Evolutionary conservation across 2,888 invertebrate species (phyloP).

Genomic region (Vannuccia rotundouncinata): DNA sequence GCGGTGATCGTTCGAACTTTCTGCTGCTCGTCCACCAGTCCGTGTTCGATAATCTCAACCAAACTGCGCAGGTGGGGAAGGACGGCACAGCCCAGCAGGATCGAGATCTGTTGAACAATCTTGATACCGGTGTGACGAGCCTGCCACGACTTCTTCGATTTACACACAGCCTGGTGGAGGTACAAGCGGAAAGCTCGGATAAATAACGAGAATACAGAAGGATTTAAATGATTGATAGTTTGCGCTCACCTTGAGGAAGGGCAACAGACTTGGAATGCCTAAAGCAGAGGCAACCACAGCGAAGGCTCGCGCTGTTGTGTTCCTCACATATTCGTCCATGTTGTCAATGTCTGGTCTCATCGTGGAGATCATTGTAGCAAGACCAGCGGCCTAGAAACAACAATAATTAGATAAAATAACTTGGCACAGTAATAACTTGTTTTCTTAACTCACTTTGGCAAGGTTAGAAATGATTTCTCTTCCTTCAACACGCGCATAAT

Average conservation of each 20-base stretch:
- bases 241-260: slow-evolving; percentile 71
- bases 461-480: slow-evolving; percentile 97
- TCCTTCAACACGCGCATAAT: slow-evolving; percentile 98
- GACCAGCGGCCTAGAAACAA: slow-evolving; percentile 73
- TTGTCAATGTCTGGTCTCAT: slow-evolving; percentile 99
- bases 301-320: slow-evolving; percentile 97
- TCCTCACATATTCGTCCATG: slow-evolving; percentile 96
- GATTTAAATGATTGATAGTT: neutral
- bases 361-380: slow-evolving; percentile 99
- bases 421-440: neutral
- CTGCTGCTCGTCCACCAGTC: slow-evolving; percentile 93
- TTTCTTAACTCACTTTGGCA: slow-evolving; percentile 65
- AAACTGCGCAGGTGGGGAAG: slow-evolving; percentile 92
- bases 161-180: slow-evolving; percentile 72
- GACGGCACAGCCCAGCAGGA: slow-evolving; percentile 98
- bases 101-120: slow-evolving; percentile 98
- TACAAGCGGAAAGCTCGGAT: neutral
- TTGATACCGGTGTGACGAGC: slow-evolving; percentile 78
- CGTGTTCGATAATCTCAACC: slow-evolving; percentile 98
- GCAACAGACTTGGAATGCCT: slow-evolving; percentile 90
- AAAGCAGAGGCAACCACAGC: slow-evolving; percentile 99
- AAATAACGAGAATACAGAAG: neutral
- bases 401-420: slow-evolving; percentile 16
- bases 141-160: slow-evolving; percentile 99
- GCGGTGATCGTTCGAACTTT: slow-evolving; percentile 98